These are phyloP conservation scores for Delphinapterus leucas DNA, from an alignment of 2,113 vertebrate genomes.

Conservation along the genomic window DNA sequence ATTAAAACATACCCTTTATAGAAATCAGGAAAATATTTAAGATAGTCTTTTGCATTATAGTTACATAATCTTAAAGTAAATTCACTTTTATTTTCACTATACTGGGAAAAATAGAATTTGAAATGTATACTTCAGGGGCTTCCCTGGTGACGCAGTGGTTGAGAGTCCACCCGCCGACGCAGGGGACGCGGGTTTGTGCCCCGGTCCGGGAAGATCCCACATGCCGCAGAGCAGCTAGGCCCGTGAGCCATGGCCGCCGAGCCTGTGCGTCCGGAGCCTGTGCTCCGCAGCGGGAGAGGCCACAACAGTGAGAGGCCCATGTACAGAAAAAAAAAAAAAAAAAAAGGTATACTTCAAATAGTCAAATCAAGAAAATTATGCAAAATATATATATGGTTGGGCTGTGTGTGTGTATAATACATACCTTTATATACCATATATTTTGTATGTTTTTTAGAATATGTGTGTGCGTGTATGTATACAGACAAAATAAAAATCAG, in stretches of 20 bases:
- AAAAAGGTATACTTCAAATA: not conserved
- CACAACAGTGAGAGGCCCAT: too few species aligned
- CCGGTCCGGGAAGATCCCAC: too few species aligned
- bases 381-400: not conserved
- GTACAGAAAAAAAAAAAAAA: too few species aligned
- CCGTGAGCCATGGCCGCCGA: too few species aligned
- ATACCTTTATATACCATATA: not conserved
- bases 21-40: not conserved
- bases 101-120: not conserved
- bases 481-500: not conserved
- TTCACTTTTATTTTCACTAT: not conserved
- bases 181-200: too few species aligned
- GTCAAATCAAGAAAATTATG: not conserved
- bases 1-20: not conserved
- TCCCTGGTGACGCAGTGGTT: too few species aligned
- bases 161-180: too few species aligned
- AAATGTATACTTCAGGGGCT: not conserved
- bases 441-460: not conserved
- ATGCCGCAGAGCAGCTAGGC: rapidly evolving
- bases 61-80: not conserved
- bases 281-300: too few species aligned
- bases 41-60: not conserved
- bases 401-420: not conserved
- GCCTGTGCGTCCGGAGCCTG: too few species aligned
- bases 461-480: not conserved